Percentiles rank a stretch among this genome's conserved stretches.
Evolutionary conservation across 2,888 invertebrate species (phyloP).

Genomic region (Camptogramma bilineatum): DNA sequence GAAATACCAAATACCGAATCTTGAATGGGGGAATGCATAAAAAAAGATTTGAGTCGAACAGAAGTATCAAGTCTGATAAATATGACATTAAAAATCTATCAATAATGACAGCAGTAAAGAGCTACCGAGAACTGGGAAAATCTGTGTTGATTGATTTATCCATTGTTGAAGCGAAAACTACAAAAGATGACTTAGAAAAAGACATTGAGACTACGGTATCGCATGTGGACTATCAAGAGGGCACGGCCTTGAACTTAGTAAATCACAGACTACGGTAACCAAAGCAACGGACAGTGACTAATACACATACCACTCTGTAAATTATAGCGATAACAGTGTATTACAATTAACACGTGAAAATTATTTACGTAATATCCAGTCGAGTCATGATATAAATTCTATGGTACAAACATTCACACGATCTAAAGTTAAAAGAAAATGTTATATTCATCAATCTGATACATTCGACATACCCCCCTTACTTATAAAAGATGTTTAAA

Average conservation of each 20-base stretch:
- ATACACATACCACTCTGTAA: slow-evolving; percentile 10
- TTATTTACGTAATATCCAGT: neutral
- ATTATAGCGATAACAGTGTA: slow-evolving; percentile 6
- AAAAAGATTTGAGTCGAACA: neutral
- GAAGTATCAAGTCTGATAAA: neutral
- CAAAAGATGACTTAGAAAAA: slow-evolving; percentile 6
- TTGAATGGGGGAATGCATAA: slow-evolving; percentile 7
- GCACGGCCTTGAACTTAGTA: slow-evolving; percentile 38
- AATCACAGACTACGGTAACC: slow-evolving; percentile 27
- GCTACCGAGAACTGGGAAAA: neutral
- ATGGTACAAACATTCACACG: neutral
- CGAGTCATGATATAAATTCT: neutral
- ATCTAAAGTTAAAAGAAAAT: neutral
- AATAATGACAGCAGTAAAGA: neutral
- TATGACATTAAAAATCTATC: neutral
- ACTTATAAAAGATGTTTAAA: too few relatives aligned
- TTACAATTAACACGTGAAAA: slow-evolving; percentile 11
- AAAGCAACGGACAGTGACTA: slow-evolving; percentile 31
- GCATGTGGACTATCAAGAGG: slow-evolving; percentile 21
- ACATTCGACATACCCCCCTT: too few relatives aligned
- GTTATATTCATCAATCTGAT: too few relatives aligned
- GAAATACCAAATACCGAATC: slow-evolving; percentile 21
- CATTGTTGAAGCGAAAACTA: neutral
- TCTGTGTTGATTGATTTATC: neutral
- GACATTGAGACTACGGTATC: slow-evolving; percentile 12